Conservation (phyloP, 2,113 vertebrate species). For the Genyomyrus donnyi region DNA sequence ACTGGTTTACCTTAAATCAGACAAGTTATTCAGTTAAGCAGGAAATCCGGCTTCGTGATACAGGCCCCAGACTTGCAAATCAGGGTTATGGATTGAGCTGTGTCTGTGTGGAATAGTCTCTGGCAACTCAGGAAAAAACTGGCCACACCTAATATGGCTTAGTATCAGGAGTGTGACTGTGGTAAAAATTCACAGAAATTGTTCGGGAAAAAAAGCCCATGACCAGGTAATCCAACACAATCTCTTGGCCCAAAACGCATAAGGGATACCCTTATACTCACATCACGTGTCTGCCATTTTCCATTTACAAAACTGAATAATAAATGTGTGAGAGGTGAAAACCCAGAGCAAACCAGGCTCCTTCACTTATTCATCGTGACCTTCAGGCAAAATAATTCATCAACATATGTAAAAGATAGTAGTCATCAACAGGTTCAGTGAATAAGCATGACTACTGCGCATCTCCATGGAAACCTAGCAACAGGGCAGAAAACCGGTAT, state of each 20-base stretch:
- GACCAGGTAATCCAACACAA: not conserved
- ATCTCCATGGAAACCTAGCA: constrained; percentile 7
- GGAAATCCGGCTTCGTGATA: not conserved
- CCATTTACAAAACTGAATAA: not conserved
- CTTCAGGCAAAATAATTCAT: not conserved
- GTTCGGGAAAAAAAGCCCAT: not conserved
- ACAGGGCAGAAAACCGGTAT: not conserved
- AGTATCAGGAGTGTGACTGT: not conserved
- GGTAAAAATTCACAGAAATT: not conserved
- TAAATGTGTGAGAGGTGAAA: not conserved
- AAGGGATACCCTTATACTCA: not conserved
- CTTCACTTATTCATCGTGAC: not conserved
- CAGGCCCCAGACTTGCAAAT: not conserved
- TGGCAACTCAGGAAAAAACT: not conserved
- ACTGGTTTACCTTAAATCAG: not conserved
- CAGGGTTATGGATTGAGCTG: not conserved
- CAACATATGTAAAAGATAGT: not conserved
- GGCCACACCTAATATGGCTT: not conserved
- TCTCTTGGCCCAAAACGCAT: not conserved
- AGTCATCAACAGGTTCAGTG: not conserved
- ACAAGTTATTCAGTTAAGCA: not conserved
- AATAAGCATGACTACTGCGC: not conserved
- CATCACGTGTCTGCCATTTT: not conserved
- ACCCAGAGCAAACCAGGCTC: not conserved
- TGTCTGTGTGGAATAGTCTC: not conserved